Evolutionary conservation across 2,888 invertebrate genomes (phyloP).

Genomic region (Therioaphis trifolii): DNA sequence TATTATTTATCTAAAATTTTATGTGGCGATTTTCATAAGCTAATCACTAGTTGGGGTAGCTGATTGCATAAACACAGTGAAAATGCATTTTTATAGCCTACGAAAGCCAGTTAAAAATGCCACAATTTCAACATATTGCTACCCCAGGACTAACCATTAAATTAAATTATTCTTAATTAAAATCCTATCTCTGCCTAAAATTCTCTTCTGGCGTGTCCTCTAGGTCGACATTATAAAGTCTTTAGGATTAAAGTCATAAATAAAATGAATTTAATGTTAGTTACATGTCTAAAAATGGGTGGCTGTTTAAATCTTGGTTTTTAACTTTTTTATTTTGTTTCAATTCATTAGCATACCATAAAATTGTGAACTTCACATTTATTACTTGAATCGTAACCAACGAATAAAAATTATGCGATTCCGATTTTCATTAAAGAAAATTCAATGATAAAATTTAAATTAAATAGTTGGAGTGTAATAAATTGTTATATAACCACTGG

Average conservation of each 20-base stretch:
- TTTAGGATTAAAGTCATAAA: constrained; percentile 31
- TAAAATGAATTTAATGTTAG: constrained; percentile 36
- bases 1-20: neutral
- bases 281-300: neutral
- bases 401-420: too few relatives aligned
- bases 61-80: too few relatives aligned
- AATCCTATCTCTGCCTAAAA: constrained; percentile 17
- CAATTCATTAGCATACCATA: constrained; percentile 3
- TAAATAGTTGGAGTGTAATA: too few relatives aligned
- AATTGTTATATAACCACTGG: too few relatives aligned
- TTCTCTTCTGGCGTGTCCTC: too few relatives aligned
- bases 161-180: constrained; percentile 52
- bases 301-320: neutral
- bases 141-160: neutral
- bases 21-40: neutral
- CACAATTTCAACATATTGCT: constrained; percentile 13
- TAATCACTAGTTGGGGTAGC: too few relatives aligned
- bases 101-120: neutral
- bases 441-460: too few relatives aligned
- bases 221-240: constrained; percentile 17
- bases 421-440: too few relatives aligned
- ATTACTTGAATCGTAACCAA: too few relatives aligned
- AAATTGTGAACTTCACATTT: too few relatives aligned
- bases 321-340: constrained; percentile 1
- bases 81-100: neutral